Base-by-base conservation (phyloP, 2,797 vertebrate genomes). In the Platalea minor region DNA sequence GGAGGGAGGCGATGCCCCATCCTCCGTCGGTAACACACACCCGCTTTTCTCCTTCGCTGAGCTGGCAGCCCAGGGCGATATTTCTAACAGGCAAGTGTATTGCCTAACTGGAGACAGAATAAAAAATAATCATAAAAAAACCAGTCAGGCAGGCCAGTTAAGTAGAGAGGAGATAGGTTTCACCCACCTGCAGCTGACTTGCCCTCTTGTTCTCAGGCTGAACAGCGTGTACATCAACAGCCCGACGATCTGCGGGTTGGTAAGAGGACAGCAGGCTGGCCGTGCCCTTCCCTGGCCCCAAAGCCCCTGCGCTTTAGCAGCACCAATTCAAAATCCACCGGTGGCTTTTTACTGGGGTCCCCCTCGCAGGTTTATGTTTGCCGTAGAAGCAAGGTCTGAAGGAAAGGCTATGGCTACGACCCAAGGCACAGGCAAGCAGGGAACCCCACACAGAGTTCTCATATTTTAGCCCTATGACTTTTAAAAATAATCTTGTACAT, bases 71-170 rank as follows among this genome's bases (percentile, higher is more conserved):
- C 91, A 73, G 46, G 92, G 95, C 89, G 5, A 54, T 90, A 90
- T 95, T 96, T 95, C 94, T 85, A 89, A 91, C 76, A 90, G 83
- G 84, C 46, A 78, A 83, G 80, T 64, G 92, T 80, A 60, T 85
- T 83, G 86, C 57, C 74, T 67, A 96, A 97, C 88, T 95, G 63
- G 85, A 93, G 85, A 51, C 63, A 88, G 89, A 92, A 92, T 89
- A 64, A 96, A 92, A 95, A 95, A 92, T 93, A 95, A 94, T 95
- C 86, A 94, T 91, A 95, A 95, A 94, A 93, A 88, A 97, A 94
- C 89, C 78, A 53, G 76, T 85, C 72, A 23, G 91, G 88, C 89
- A 91, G 89, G 90, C 85, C 94, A 19, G 76, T 77, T 72, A 18
- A 70, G 80, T 75, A 16, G 61, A 72, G 33, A 87, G 65, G 73